Evolutionary conservation across 2,888 invertebrate genomes (phyloP).

Genomic region (Cenopis cana): DNA sequence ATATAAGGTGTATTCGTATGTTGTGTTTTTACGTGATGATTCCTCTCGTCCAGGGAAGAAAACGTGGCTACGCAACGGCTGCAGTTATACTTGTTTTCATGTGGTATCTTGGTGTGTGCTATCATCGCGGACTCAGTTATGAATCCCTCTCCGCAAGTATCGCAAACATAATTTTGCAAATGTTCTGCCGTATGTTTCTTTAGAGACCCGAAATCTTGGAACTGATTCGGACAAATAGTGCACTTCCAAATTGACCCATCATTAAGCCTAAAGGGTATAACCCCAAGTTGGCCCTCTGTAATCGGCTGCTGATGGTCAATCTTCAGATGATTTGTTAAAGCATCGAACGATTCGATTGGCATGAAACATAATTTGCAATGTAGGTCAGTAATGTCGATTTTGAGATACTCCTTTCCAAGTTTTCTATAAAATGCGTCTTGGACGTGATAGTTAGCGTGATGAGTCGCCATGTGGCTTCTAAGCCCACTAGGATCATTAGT

Average conservation of each 20-base stretch:
- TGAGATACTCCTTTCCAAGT: slow-evolving; percentile 76
- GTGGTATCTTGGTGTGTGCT: slow-evolving; percentile 77
- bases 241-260: slow-evolving; percentile 78
- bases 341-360: slow-evolving; percentile 68
- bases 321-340: slow-evolving; percentile 70
- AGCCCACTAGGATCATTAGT: slow-evolving; percentile 72
- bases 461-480: slow-evolving; percentile 66
- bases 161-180: slow-evolving; percentile 80
- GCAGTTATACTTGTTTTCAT: slow-evolving; percentile 77
- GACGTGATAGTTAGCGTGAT: slow-evolving; percentile 73
- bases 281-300: slow-evolving; percentile 72
- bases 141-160: slow-evolving; percentile 79
- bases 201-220: slow-evolving; percentile 75
- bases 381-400: slow-evolving; percentile 76
- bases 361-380: slow-evolving; percentile 77
- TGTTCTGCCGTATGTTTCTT: slow-evolving; percentile 77
- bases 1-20: slow-evolving; percentile 76
- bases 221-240: slow-evolving; percentile 75
- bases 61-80: slow-evolving; percentile 77
- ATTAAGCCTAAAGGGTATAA: slow-evolving; percentile 73
- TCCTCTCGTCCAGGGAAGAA: slow-evolving; percentile 71
- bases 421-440: slow-evolving; percentile 79
- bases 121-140: slow-evolving; percentile 79
- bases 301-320: slow-evolving; percentile 75
- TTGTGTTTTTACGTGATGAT: slow-evolving; percentile 74